Percentiles rank a stretch among this genome's conserved stretches.
phyloP scores from a whole-genome alignment of 1,140 invertebrate species.

The Cepaea nemoralis region DNA sequence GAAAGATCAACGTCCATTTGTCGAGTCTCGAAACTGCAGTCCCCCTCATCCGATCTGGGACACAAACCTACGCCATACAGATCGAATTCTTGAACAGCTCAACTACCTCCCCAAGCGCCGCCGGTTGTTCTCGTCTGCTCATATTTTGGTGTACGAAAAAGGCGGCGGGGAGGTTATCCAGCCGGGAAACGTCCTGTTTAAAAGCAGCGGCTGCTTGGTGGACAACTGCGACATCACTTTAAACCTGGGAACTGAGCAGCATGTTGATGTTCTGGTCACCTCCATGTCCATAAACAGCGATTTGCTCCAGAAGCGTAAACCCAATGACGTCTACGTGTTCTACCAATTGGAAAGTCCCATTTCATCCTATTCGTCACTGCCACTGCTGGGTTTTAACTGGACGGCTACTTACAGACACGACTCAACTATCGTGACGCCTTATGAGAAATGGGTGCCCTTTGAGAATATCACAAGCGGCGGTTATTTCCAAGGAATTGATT shows the following conservation, averaged over 20 bases:
- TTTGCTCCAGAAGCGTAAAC: background rate
- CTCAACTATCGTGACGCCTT: conserved; percentile 94
- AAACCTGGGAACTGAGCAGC: background rate
- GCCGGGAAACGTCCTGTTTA: background rate
- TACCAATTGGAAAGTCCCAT: background rate
- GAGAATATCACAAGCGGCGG: conserved; percentile 16
- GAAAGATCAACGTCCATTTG: background rate
- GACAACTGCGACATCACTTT: background rate
- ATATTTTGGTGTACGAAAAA: background rate
- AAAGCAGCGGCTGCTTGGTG: background rate
- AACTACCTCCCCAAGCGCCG: background rate
- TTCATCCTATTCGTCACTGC: background rate
- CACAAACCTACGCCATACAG: background rate
- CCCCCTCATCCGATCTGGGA: background rate
- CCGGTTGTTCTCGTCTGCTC: background rate
- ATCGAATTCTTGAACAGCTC: background rate
- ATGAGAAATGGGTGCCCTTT: conserved; percentile 79
- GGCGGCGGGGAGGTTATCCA: background rate
- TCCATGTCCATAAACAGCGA: background rate
- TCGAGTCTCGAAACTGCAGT: background rate
- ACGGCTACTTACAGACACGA: conserved; percentile 88
- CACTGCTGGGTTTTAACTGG: conserved; percentile 82
- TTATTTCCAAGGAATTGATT: background rate
- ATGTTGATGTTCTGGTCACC: background rate
- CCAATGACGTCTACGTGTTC: background rate